phyloP scores from a whole-genome alignment of 2,888 invertebrate species.

The Ernsta delagoae region DNA sequence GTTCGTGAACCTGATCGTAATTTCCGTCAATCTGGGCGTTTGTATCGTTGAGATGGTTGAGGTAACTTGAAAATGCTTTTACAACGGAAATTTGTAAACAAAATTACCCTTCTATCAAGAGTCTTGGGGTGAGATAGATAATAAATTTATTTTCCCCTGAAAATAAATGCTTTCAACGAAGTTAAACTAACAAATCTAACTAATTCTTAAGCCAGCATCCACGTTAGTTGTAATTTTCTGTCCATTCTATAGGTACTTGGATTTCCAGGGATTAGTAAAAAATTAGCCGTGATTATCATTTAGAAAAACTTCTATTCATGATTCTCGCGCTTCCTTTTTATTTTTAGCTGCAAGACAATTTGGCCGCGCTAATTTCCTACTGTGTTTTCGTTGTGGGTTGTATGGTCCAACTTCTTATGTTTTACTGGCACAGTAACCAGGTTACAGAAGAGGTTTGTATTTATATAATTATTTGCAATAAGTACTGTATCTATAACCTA shows the following conservation, averaged over 20 bases:
- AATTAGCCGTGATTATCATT: neutral
- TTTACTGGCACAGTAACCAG: slow-evolving; percentile 69
- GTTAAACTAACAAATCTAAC: neutral
- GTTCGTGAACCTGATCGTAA: slow-evolving; percentile 64
- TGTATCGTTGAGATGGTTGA: slow-evolving; percentile 62
- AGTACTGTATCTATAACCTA: no score
- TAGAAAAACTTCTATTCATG: neutral
- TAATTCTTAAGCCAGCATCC: neutral
- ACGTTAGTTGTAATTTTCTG: neutral
- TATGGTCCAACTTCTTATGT: slow-evolving; percentile 61
- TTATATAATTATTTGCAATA: no score
- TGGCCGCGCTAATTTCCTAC: slow-evolving; percentile 53
- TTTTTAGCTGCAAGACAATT: slow-evolving; percentile 58
- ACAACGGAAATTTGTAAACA: slow-evolving; percentile 20
- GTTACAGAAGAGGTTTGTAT: slow-evolving; percentile 60
- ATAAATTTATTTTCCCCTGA: neutral
- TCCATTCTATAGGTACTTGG: neutral
- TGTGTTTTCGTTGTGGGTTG: slow-evolving; percentile 56
- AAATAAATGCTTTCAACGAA: neutral
- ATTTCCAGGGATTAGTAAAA: neutral
- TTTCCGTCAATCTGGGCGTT: slow-evolving; percentile 65
- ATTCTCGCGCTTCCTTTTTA: neutral
- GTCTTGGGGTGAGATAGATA: neutral
- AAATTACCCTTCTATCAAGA: slow-evolving; percentile 18
- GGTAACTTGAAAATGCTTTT: slow-evolving; percentile 48